Percentiles rank a stretch among this genome's conserved stretches.
phyloP scores from a whole-genome alignment of 2,113 vertebrate species.

The Ondatra zibethicus region DNA sequence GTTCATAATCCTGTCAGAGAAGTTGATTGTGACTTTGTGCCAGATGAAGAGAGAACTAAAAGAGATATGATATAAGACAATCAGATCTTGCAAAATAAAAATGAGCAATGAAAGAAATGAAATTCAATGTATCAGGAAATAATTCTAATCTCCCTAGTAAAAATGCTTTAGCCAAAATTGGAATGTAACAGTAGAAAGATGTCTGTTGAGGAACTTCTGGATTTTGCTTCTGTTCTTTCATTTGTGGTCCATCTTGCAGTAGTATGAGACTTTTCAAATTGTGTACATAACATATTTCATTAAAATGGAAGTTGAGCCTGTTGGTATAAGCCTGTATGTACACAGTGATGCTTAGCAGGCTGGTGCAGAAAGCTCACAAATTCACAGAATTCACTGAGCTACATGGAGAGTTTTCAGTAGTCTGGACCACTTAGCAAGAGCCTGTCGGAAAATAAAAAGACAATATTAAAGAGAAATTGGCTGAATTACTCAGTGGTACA shows the following conservation, averaged over 20 bases:
- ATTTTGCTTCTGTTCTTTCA: not conserved
- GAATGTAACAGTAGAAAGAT: not conserved
- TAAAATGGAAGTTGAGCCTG: not conserved
- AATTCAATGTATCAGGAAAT: not conserved
- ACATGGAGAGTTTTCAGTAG: not conserved
- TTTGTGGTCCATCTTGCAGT: not conserved
- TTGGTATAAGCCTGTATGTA: too few species aligned
- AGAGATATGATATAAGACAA: not conserved
- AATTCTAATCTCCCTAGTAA: not conserved
- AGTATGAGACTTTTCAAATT: slow-evolving; percentile 13
- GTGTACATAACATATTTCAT: not conserved
- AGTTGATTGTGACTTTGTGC: not conserved
- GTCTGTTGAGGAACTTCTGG: not conserved
- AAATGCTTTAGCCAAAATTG: not conserved
- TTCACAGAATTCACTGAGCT: not conserved
- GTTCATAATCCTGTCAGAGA: not conserved
- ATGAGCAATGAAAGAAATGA: not conserved
- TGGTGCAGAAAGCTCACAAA: not conserved
- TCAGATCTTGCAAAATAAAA: not conserved
- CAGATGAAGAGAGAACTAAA: not conserved
- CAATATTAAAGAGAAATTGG: too few species aligned
- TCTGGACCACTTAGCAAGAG: not conserved
- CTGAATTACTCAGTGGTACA: too few species aligned
- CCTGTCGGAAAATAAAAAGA: not conserved
- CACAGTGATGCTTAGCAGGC: not conserved